These are phyloP conservation scores for Plebejus argus DNA, from an alignment of 2,888 invertebrate species.

Conservation along the genomic window DNA sequence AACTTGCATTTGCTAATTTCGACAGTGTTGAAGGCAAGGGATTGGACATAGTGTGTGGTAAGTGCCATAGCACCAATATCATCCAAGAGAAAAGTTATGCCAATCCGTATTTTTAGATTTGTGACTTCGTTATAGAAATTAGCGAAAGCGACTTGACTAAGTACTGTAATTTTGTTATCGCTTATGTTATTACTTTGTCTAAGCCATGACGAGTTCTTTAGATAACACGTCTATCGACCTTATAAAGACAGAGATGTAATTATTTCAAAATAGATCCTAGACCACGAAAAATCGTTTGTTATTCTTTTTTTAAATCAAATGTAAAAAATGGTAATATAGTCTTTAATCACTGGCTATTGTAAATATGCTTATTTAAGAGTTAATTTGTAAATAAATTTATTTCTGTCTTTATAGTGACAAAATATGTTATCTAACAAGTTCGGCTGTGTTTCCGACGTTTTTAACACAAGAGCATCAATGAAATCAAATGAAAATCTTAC, in stretches of 20 bases:
- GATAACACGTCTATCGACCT: not conserved
- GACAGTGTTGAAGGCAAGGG: no score
- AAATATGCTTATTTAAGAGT: not conserved
- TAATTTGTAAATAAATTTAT: not conserved
- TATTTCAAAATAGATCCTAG: not conserved
- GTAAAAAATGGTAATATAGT: not conserved
- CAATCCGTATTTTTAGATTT: not conserved
- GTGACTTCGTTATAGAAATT: no score
- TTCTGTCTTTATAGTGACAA: not conserved
- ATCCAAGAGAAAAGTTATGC: not conserved
- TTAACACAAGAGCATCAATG: not conserved
- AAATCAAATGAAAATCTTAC: not conserved
- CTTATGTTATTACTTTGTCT: not conserved
- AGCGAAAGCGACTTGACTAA: no score
- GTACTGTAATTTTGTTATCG: not conserved
- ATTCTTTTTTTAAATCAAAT: not conserved
- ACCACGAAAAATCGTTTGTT: not conserved
- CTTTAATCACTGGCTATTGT: not conserved
- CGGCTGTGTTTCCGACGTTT: not conserved
- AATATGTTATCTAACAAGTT: not conserved
- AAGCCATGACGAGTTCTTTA: not conserved
- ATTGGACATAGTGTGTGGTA: no score
- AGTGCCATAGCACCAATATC: no score
- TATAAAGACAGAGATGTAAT: conserved; percentile 8
- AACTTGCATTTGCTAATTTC: not conserved